Evolutionary conservation across 2,797 vertebrate species (phyloP).

Genomic region (Podarcis lilfordi): DNA sequence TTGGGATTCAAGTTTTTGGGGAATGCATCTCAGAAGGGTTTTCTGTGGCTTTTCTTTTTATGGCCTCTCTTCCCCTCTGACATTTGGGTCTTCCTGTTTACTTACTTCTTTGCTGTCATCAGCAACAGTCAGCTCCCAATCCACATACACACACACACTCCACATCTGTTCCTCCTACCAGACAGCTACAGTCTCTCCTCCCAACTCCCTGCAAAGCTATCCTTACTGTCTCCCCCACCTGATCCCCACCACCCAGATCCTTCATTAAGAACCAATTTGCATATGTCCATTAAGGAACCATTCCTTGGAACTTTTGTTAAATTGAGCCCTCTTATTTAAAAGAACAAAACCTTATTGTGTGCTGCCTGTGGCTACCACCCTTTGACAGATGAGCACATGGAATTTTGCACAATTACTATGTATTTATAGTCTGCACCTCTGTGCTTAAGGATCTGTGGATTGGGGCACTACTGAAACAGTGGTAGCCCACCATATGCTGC

Average conservation of each 20-base stretch:
- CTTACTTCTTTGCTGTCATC: background rate
- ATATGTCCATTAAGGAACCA: background rate
- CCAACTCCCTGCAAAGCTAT: too few species aligned
- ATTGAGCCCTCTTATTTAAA: background rate
- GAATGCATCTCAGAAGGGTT: background rate
- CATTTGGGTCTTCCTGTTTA: slow-evolving; percentile 41
- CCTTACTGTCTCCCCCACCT: background rate
- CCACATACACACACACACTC: background rate
- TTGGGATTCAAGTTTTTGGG: background rate
- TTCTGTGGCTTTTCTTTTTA: slow-evolving; percentile 6
- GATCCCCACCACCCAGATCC: background rate
- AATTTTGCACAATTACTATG: background rate
- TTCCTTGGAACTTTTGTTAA: background rate
- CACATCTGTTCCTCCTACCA: background rate
- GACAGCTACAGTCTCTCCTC: background rate
- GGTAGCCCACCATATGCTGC: too few species aligned
- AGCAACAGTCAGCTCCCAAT: background rate
- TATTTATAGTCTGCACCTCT: background rate
- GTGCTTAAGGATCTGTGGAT: background rate
- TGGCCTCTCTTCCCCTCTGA: background rate
- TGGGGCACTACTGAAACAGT: background rate
- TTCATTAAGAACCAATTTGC: background rate
- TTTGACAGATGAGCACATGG: background rate
- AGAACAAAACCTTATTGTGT: background rate
- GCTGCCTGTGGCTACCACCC: too few species aligned